phyloP scores from a whole-genome alignment of 2,888 invertebrate genomes.

The Choristoneura rosaceana region DNA sequence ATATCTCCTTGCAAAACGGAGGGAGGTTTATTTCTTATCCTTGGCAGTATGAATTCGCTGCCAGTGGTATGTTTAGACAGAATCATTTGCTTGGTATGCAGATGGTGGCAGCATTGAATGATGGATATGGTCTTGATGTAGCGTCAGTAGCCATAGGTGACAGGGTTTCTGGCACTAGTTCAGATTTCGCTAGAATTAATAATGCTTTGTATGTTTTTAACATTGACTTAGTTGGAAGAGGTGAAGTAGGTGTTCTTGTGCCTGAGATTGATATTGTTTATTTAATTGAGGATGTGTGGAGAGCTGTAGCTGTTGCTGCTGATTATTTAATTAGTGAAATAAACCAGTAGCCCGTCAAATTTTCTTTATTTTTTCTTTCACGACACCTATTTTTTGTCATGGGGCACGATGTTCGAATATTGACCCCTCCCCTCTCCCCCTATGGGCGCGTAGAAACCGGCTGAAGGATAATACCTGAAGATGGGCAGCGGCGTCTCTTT shows the following conservation, averaged over 20 bases:
- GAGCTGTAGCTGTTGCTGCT: conserved; percentile 62
- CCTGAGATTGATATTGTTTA: conserved; percentile 61
- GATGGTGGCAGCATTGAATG: conserved; percentile 60
- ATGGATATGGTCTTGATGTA: conserved; percentile 59
- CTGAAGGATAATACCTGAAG: too few relatives aligned
- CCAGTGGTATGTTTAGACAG: conserved; percentile 69
- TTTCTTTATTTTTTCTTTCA: not conserved
- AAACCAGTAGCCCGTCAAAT: not conserved
- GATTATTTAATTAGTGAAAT: conserved; percentile 47
- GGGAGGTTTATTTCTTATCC: conserved; percentile 89
- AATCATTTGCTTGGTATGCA: conserved; percentile 64
- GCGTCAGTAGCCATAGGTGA: conserved; percentile 64
- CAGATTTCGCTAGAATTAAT: conserved; percentile 63
- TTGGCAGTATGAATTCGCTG: conserved; percentile 86
- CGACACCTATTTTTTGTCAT: not conserved
- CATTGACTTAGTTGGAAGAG: conserved; percentile 63
- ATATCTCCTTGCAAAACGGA: conserved; percentile 91
- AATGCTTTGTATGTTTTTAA: conserved; percentile 64
- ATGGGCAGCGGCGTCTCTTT: too few relatives aligned
- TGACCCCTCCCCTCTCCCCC: too few relatives aligned
- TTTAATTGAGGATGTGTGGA: conserved; percentile 68
- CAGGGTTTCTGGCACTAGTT: conserved; percentile 70
- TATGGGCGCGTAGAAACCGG: too few relatives aligned
- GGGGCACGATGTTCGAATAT: too few relatives aligned
- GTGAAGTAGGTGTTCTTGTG: conserved; percentile 60